Evolutionary conservation across 2,888 invertebrate species (phyloP).

Genomic region (Rhaphigaster nebulosa): DNA sequence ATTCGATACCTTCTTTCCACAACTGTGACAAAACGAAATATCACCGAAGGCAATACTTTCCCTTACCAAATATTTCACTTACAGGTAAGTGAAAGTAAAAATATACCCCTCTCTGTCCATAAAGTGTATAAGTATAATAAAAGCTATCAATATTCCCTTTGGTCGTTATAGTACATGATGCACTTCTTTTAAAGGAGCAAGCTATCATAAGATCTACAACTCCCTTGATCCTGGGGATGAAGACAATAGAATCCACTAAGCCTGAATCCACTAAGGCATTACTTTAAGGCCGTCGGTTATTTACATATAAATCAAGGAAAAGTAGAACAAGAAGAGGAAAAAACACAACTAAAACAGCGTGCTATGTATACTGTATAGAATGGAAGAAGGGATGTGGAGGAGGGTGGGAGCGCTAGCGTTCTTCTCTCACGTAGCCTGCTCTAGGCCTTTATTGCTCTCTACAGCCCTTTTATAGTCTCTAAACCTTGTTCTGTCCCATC

Average conservation of each 20-base stretch:
- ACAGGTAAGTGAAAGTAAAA: too few relatives aligned
- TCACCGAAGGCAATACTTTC: too few relatives aligned
- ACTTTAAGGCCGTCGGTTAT: background rate
- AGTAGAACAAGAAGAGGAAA: background rate
- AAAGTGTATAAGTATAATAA: too few relatives aligned
- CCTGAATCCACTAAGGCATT: too few relatives aligned
- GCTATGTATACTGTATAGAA: constrained; percentile 9
- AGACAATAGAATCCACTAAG: background rate
- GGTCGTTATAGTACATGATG: too few relatives aligned
- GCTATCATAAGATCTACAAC: too few relatives aligned
- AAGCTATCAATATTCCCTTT: too few relatives aligned
- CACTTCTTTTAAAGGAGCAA: too few relatives aligned
- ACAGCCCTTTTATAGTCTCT: constrained; percentile 39
- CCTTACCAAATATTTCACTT: too few relatives aligned
- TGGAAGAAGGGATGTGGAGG: background rate
- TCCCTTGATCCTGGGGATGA: background rate
- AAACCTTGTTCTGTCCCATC: constrained; percentile 22
- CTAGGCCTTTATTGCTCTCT: constrained; percentile 38
- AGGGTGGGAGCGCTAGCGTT: background rate
- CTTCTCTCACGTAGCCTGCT: background rate
- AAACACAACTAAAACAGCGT: background rate
- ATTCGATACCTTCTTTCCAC: too few relatives aligned
- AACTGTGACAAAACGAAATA: too few relatives aligned
- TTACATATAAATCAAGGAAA: constrained; percentile 18
- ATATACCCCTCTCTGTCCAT: too few relatives aligned